phyloP scores from a whole-genome alignment of 2,797 vertebrate species.

The Morelia viridis region DNA sequence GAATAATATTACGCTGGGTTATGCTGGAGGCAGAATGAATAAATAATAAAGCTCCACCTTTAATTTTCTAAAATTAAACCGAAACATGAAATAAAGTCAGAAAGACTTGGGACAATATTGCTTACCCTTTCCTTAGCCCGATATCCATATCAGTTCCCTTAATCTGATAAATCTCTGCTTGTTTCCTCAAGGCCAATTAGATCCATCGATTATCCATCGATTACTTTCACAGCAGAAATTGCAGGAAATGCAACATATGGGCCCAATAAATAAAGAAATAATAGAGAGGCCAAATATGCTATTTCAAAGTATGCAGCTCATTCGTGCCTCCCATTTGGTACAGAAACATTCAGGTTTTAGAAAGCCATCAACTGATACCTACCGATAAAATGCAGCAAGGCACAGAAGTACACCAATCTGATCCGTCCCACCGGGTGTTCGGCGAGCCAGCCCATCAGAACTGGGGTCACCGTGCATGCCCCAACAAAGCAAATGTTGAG shows the following conservation, averaged over 20 bases:
- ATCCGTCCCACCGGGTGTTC: conserved; percentile 80
- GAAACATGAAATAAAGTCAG: background rate
- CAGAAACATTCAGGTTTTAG: background rate
- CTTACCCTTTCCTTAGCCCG: background rate
- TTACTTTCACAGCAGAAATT: background rate
- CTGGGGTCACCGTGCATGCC: conserved; percentile 78
- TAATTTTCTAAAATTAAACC: background rate
- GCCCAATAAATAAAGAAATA: background rate
- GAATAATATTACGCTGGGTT: too few species aligned
- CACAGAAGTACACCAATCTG: conserved; percentile 83
- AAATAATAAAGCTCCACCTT: background rate
- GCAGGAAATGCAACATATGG: background rate
- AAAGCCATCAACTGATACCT: conserved; percentile 54
- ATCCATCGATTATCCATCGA: background rate
- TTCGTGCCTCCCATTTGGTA: background rate
- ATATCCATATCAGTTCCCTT: background rate
- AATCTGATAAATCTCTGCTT: background rate
- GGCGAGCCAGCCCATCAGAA: conserved; percentile 84
- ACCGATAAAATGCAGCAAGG: conserved; percentile 91
- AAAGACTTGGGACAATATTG: background rate
- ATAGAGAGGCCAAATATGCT: background rate
- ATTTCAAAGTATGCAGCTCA: background rate
- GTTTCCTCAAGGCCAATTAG: background rate
- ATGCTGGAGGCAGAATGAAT: background rate
- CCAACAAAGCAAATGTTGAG: conserved; percentile 89